Evolutionary conservation across 2,113 vertebrate species (phyloP).

Genomic region (Bucco capensis): DNA sequence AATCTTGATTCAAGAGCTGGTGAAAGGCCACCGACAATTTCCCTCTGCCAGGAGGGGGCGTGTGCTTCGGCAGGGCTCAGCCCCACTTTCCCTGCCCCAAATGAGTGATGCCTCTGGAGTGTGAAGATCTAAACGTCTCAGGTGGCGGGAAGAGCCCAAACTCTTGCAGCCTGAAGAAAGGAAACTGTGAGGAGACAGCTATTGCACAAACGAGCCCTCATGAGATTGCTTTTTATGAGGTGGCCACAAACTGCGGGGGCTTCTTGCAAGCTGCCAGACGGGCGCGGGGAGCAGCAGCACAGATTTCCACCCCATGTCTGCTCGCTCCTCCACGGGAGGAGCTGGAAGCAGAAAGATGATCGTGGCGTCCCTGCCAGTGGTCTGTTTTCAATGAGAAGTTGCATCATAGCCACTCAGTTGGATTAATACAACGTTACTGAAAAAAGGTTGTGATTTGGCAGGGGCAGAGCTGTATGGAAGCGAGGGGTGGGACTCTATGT

Average conservation of each 20-base stretch:
- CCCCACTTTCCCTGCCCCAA: neutral
- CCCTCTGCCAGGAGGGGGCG: neutral
- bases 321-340: fast-evolving
- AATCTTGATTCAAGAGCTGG: neutral
- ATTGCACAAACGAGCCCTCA: fast-evolving
- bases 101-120: neutral
- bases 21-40: constrained; percentile 1
- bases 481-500: neutral
- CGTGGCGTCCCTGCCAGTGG: fast-evolving
- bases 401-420: neutral
- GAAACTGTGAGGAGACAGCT: neutral
- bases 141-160: fast-evolving
- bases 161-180: neutral
- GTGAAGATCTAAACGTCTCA: fast-evolving
- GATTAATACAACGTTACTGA: neutral
- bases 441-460: neutral
- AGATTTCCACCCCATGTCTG: fast-evolving
- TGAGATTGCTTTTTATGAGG: neutral
- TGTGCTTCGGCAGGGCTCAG: neutral
- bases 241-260: neutral
- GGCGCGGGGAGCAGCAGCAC: neutral
- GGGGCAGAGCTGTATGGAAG: neutral
- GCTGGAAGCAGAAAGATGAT: neutral
- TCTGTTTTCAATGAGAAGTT: neutral
- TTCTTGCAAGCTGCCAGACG: neutral